phyloP scores from a whole-genome alignment of 2,113 vertebrate genomes.

The Ochotona curzoniae region DNA sequence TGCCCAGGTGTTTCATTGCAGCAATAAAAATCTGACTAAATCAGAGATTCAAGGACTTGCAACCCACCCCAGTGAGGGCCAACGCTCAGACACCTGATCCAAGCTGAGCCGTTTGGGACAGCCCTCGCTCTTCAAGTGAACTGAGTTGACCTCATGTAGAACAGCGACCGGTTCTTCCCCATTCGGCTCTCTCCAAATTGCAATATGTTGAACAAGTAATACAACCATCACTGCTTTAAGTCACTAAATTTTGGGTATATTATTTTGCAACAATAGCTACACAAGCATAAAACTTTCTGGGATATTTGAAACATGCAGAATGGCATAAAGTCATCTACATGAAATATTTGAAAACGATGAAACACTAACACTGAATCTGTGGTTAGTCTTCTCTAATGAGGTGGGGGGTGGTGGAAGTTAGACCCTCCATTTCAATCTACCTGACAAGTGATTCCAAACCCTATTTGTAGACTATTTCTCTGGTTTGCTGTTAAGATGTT shows the following conservation, averaged over 20 bases:
- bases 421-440: neutral
- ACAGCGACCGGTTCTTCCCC: too few species aligned
- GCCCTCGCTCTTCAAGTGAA: neutral
- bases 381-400: neutral
- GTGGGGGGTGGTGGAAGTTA: neutral
- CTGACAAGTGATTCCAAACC: neutral
- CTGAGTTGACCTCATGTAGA: too few species aligned
- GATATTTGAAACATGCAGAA: neutral
- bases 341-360: neutral
- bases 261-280: neutral
- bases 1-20: too few species aligned
- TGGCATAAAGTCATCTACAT: neutral
- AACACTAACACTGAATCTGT: neutral
- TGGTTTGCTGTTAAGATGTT: neutral
- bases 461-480: neutral
- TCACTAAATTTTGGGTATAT: neutral
- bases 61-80: rapidly evolving
- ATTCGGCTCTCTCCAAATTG: neutral
- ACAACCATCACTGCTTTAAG: neutral
- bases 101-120: neutral
- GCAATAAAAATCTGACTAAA: too few species aligned
- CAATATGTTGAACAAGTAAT: neutral
- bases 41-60: neutral
- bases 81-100: neutral
- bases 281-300: neutral